Evolutionary conservation across 2,113 vertebrate genomes (phyloP).

Genomic region (Sinosuthora webbiana): DNA sequence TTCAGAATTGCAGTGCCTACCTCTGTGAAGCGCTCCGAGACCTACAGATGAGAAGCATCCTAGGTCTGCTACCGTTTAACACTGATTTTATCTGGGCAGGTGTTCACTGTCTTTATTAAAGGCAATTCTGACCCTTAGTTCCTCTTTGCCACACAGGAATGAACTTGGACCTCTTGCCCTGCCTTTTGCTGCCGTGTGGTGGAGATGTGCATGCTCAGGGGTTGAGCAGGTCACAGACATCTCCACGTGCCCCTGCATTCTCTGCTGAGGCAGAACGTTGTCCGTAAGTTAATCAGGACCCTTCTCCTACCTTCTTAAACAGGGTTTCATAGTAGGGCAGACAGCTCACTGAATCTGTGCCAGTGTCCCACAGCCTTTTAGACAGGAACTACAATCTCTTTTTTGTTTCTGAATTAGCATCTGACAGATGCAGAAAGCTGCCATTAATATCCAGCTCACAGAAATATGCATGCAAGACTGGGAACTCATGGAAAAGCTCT

Average conservation of each 20-base stretch:
- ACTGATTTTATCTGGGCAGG: neutral
- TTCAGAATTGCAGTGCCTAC: neutral
- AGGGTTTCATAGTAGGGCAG: neutral
- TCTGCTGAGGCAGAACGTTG: neutral
- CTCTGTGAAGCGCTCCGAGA: neutral
- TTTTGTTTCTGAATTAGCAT: slow-evolving; percentile 3
- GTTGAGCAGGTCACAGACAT: neutral
- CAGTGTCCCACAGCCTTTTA: neutral
- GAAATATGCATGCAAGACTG: neutral
- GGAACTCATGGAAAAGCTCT: neutral
- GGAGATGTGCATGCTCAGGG: fast-evolving
- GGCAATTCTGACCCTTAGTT: neutral
- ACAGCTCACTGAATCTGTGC: neutral
- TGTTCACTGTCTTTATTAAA: neutral
- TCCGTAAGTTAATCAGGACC: neutral
- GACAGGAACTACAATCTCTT: neutral
- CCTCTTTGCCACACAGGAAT: neutral
- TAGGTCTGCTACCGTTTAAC: neutral
- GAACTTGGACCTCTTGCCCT: neutral
- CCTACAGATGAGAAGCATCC: neutral
- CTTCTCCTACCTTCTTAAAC: neutral
- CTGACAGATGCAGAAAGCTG: slow-evolving; percentile 10
- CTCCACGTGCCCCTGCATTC: neutral
- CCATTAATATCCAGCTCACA: neutral
- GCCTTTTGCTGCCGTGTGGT: neutral